A percentile compares a stretch with the other conserved stretches of the same genome.
Evolutionary conservation across 2,888 invertebrate species (phyloP).

Genomic region (Folsomia manolachei): DNA sequence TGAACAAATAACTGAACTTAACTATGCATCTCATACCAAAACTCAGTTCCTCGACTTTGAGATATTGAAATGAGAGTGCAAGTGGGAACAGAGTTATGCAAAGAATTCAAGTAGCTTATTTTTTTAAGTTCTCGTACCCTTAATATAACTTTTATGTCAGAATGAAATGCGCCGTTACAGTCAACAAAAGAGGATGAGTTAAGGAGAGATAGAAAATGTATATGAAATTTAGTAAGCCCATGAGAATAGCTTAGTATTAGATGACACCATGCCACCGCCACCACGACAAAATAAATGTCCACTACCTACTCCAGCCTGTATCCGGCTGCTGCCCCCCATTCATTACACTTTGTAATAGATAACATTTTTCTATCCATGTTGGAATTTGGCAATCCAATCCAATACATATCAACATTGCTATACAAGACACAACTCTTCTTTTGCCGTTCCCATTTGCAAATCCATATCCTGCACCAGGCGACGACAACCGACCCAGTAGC

Average conservation of each 20-base stretch:
- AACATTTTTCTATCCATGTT: not conserved
- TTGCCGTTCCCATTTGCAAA: constrained; percentile 3
- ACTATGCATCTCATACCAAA: not conserved
- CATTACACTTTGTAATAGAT: not conserved
- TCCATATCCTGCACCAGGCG: not conserved
- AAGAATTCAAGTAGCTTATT: constrained; percentile 11
- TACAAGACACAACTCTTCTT: not conserved
- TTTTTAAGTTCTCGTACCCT: too few species aligned
- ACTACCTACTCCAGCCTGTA: too few species aligned
- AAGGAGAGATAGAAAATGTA: too few species aligned
- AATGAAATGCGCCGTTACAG: too few species aligned
- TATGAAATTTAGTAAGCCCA: constrained; percentile 15
- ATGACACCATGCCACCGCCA: constrained; percentile 18
- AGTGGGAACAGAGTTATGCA: constrained; percentile 7
- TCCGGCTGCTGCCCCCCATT: not conserved
- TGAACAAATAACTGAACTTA: not conserved
- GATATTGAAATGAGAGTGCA: not conserved
- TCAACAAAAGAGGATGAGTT: constrained; percentile 19
- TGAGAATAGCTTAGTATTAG: too few species aligned
- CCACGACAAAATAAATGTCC: constrained; percentile 18
- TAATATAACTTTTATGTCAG: constrained; percentile 13
- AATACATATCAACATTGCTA: not conserved
- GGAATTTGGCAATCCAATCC: constrained; percentile 16
- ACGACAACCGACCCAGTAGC: not conserved
- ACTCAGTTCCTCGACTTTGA: too few species aligned